Evolutionary conservation across 2,797 vertebrate species (phyloP), one percentile per base, ranked within the genome.

Genomic region (Xiphorhynchus erythropygius): DNA sequence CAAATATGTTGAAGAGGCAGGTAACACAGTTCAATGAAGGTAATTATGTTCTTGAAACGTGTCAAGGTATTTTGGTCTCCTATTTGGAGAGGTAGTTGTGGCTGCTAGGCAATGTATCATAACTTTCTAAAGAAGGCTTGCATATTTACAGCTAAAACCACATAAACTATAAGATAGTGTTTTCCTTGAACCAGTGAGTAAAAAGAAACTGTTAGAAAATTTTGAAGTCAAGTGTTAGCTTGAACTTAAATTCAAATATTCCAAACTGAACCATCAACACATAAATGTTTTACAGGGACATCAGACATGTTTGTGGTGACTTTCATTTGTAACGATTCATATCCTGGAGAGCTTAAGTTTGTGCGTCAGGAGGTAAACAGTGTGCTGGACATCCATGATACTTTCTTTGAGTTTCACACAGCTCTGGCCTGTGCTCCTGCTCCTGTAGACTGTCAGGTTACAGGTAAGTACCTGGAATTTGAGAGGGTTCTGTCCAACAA

Each of bases 351-450:
- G 0, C 82, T 98, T 35, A 98, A 89, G n/a, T 96, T 99, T 85
- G 76, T 98, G 46, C 97, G 65, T 13, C 98, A 99, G 92, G 98
- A 99, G n/a, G 47, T 99, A n/a, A 97, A 98, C 68, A 97, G 98
- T 0, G 27, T 78, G 8, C 3, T 10, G 13, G 97, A 97, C 0
- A 94, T 98, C 90, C 98, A 98, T 13, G 92, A 99, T 47, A 98
- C 98, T 23, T 97, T 98, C 44, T 99, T 99, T 60, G 98, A 99
- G 97, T 98, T 99, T 96, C 97, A 98, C 91, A 99, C 99, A 0
- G 97, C 98, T 1, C 96, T 99, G 96, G 99, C 98, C 65, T 99
- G 99, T 55, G 73, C 97, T 60, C 99, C 99, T 41, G 98, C 98
- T 69, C 98, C 98, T 2, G 99, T 99, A 41, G 98, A 98, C 89